Conservation (phyloP, 2,113 vertebrate species). For the Lontra canadensis region DNA sequence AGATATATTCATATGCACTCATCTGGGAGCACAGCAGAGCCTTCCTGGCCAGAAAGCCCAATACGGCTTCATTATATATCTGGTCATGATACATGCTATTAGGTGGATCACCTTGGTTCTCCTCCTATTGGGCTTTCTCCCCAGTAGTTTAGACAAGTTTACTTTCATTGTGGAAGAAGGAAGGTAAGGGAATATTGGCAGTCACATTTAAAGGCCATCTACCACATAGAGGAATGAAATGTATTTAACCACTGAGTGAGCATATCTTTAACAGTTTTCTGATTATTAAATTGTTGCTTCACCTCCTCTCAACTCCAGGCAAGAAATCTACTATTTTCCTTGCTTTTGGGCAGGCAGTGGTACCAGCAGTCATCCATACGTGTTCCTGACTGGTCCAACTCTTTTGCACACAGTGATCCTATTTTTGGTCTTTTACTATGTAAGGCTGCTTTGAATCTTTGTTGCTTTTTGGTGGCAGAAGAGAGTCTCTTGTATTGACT, state of each 20-base stretch:
- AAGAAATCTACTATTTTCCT: rapidly evolving
- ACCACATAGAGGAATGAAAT: too few species aligned
- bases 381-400: background rate
- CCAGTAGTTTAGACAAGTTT: background rate
- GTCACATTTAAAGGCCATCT: background rate
- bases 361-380: rapidly evolving
- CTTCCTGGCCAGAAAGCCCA: background rate
- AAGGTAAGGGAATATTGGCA: background rate
- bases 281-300: background rate
- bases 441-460: background rate
- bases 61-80: background rate
- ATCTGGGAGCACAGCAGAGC: background rate
- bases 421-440: background rate
- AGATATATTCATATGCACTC: background rate
- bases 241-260: background rate
- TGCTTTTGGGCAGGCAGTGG: background rate
- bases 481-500: background rate
- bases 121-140: background rate
- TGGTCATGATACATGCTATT: background rate
- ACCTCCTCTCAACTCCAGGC: background rate
- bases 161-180: background rate
- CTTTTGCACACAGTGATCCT: too few species aligned
- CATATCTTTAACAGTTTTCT: background rate
- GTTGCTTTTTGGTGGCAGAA: background rate
- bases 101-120: background rate